Base-by-base conservation (phyloP, 2,888 invertebrate species). In the Cabera pusaria region DNA sequence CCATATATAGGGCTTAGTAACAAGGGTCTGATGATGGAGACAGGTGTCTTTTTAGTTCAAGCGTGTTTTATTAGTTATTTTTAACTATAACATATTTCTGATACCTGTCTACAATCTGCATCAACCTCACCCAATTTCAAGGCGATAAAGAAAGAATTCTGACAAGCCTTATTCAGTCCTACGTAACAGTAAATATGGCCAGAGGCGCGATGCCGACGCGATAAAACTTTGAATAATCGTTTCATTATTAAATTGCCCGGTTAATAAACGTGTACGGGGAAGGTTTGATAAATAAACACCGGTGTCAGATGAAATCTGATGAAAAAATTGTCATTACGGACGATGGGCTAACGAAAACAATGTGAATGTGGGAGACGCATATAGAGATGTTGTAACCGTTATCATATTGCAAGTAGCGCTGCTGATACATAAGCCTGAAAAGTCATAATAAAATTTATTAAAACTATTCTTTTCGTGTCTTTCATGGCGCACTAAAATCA, bases 211-310 rank as follows among this genome's bases (percentile, higher is more conserved):
- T 74, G 70, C 73, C 72, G 63, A 55, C 48, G 21, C 49, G 81
- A 84, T 83, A 84, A 74, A 53, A 41, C 40, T 58, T 32, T 80
- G 75, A 84, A 76, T 77, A 82, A 86, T 83, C 73, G 77, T 81
- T 83, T 84, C 78, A 83, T 85, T 85, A 82, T 74, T 79, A 81
- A 80, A 83, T 84, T 78, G 76, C 71, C 74, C 58, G 72, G 44
- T 76, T 79, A 74, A 75, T 78, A 76, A 74, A 76, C 57, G 67
- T 40, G 33, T 8, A 24, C 29, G 41, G 31, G 31, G 35, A 47
- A 41, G 45, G 45, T 49, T 46, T 46, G 45, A 49, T 50, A 49
- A 46, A 47, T 50, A 56, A 59, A 62, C 61, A 65, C 63, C 56
- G 64, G 68, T 71, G 72, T 68, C 60, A 67, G 73, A 78, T 78